These are phyloP conservation scores for Drosophila cracens DNA, from an alignment of 2,888 invertebrate genomes.

Conservation along the genomic window DNA sequence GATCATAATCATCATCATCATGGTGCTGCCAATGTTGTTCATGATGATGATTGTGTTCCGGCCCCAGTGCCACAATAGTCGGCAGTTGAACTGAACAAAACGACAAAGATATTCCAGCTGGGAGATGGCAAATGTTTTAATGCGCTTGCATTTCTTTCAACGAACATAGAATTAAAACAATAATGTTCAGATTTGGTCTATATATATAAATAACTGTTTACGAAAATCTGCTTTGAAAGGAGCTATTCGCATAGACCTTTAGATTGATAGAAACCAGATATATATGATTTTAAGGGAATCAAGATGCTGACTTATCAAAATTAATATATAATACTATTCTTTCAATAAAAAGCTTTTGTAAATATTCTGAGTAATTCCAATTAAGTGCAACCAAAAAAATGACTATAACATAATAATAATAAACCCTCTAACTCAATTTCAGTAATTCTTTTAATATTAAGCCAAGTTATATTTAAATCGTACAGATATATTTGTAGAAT, in stretches of 20 bases:
- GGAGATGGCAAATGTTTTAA: background rate
- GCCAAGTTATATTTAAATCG: background rate
- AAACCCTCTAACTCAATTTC: background rate
- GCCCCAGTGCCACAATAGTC: constrained; percentile 41
- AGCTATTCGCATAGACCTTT: background rate
- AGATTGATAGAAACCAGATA: background rate
- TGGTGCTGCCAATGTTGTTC: constrained; percentile 13
- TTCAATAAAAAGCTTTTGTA: background rate
- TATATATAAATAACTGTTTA: background rate
- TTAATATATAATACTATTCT: background rate
- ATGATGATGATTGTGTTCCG: constrained; percentile 32
- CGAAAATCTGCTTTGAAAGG: background rate
- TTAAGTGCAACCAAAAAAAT: too few species aligned
- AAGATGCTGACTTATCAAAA: background rate
- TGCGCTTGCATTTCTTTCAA: constrained; percentile 3
- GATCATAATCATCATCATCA: constrained; percentile 12
- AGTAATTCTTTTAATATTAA: background rate
- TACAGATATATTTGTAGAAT: background rate
- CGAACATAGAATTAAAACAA: background rate
- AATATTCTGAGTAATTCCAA: background rate
- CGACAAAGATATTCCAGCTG: constrained; percentile 13
- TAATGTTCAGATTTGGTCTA: background rate
- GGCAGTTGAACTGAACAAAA: constrained; percentile 36
- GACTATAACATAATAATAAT: too few species aligned
- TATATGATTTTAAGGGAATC: background rate